Evolutionary conservation across 2,888 invertebrate genomes (phyloP).

Genomic region (Heliconius charithonia): DNA sequence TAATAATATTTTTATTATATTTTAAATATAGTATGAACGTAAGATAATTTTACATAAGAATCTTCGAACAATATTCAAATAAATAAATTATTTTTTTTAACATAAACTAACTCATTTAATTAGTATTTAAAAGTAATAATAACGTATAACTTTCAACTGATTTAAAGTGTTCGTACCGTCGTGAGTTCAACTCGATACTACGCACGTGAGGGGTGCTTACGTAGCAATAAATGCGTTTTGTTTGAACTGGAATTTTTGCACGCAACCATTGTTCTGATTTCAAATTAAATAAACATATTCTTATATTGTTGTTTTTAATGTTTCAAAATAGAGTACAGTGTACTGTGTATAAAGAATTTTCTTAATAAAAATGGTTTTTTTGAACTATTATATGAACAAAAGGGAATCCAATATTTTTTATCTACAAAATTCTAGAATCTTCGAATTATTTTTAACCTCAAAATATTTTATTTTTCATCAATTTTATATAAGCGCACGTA

Average conservation of each 20-base stretch:
- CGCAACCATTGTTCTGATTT: constrained; percentile 56
- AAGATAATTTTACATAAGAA: background rate
- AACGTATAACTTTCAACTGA: constrained; percentile 10
- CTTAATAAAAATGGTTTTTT: too few relatives aligned
- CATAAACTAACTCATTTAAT: background rate
- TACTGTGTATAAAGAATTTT: constrained; percentile 44
- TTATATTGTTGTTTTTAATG: constrained; percentile 51
- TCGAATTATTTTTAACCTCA: background rate
- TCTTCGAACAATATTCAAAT: background rate
- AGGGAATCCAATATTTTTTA: too few relatives aligned
- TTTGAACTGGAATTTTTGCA: constrained; percentile 60
- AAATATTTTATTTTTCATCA: background rate
- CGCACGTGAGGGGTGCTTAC: constrained; percentile 54
- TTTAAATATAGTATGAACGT: background rate
- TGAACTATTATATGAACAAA: too few relatives aligned
- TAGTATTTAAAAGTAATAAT: constrained; percentile 2
- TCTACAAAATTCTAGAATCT: background rate
- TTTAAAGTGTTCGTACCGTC: constrained; percentile 39
- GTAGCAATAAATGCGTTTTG: constrained; percentile 57
- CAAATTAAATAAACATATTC: constrained; percentile 53
- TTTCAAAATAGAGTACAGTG: constrained; percentile 53
- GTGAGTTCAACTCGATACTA: constrained; percentile 49
- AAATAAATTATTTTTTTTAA: background rate
- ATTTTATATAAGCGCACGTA: background rate
- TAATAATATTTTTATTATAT: constrained; percentile 1